Evolutionary conservation across 2,113 vertebrate species (phyloP).

Genomic region (Muntiacus reevesi): DNA sequence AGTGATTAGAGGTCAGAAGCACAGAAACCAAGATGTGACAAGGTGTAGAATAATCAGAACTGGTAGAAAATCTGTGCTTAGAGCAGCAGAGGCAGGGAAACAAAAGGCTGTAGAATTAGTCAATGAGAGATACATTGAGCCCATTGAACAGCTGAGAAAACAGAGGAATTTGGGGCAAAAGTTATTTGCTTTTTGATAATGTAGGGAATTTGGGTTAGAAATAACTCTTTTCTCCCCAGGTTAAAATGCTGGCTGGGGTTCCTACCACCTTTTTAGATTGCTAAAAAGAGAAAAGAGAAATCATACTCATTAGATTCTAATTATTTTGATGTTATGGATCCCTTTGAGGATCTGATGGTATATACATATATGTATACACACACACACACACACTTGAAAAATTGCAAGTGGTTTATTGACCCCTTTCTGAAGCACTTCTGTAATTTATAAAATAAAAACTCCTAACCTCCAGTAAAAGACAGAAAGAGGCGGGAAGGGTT

Average conservation of each 20-base stretch:
- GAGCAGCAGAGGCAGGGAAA: neutral
- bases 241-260: neutral
- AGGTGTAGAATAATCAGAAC: neutral
- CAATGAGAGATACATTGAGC: neutral
- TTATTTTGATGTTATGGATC: neutral
- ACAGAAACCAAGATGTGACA: neutral
- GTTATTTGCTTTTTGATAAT: neutral
- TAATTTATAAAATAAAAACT: neutral
- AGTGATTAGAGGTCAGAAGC: neutral
- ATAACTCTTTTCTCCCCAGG: neutral
- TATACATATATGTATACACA: neutral
- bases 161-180: neutral
- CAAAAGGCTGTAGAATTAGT: rapidly evolving
- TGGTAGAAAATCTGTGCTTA: neutral
- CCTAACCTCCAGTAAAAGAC: neutral
- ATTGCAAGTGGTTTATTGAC: neutral
- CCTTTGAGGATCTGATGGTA: neutral
- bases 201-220: neutral
- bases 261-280: neutral
- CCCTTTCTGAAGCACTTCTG: neutral
- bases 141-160: neutral
- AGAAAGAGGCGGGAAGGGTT: neutral
- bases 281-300: neutral
- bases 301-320: neutral
- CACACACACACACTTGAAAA: neutral